These are phyloP conservation scores for Octomys mimax DNA, from an alignment of 2,797 vertebrate genomes.

Conservation along the genomic window DNA sequence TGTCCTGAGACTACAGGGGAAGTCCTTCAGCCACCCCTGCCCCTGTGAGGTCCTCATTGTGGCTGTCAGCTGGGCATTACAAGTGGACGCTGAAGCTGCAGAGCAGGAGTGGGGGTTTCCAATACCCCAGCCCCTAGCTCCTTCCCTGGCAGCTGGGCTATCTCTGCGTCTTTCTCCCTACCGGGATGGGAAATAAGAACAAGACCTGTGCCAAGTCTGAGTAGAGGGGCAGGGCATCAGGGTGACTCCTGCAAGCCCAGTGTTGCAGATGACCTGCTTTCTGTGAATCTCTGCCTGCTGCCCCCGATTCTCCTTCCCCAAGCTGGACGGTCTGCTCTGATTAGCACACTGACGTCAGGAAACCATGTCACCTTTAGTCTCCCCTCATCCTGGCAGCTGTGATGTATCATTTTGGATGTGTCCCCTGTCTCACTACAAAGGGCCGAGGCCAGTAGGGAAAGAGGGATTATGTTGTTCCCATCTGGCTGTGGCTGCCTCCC, in stretches of 20 bases:
- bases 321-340: background rate
- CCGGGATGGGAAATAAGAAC: background rate
- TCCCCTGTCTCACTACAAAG: conserved; percentile 24
- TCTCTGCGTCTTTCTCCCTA: background rate
- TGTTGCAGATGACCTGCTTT: conserved; percentile 9
- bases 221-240: background rate
- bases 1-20: background rate
- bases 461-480: conserved; percentile 55
- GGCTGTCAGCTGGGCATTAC: background rate
- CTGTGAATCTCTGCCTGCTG: background rate
- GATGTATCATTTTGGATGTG: background rate
- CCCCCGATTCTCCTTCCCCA: background rate
- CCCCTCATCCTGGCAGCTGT: conserved; percentile 22
- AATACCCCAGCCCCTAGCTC: rapidly evolving
- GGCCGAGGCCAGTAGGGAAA: background rate
- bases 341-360: conserved; percentile 40
- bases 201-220: background rate
- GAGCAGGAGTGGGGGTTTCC: rapidly evolving
- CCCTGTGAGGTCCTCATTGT: background rate
- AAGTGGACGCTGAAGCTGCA: background rate
- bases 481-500: background rate
- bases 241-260: background rate
- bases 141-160: background rate
- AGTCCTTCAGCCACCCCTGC: background rate
- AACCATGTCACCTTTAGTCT: conserved; percentile 39